A percentile compares a stretch with the other conserved stretches of the same genome.
phyloP scores from a whole-genome alignment of 2,113 vertebrate genomes.

The Thalassarche chlororhynchos region DNA sequence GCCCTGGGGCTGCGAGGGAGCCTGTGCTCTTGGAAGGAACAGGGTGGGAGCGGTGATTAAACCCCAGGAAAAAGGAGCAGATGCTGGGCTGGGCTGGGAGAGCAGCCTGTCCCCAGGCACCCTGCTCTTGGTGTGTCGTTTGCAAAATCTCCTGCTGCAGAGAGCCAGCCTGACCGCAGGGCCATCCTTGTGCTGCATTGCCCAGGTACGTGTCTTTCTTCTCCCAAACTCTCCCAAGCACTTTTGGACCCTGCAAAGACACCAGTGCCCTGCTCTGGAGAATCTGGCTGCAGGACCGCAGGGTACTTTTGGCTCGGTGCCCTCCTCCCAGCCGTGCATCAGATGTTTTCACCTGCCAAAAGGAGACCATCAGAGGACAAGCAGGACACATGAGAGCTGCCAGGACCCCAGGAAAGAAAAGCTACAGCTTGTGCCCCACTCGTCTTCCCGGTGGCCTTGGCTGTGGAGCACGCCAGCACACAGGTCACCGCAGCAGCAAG shows the following conservation, averaged over 20 bases:
- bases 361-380: background rate
- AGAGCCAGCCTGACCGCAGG: background rate
- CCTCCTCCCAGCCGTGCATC: background rate
- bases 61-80: background rate
- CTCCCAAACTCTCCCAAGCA: background rate
- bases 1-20: background rate
- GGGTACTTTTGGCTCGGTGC: accelerated
- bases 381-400: background rate
- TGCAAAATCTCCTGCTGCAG: background rate
- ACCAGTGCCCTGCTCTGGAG: accelerated
- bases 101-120: background rate
- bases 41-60: background rate
- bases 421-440: accelerated
- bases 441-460: accelerated
- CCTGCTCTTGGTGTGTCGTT: background rate
- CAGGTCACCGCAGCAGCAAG: background rate
- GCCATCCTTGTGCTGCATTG: background rate
- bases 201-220: background rate
- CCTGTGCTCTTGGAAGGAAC: no score
- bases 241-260: background rate
- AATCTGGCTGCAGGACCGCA: background rate
- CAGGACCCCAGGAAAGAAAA: background rate
- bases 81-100: background rate
- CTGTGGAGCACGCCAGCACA: background rate
- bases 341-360: background rate